Conservation (phyloP, 2,113 vertebrate species). For the Psephotus haematonotus region DNA sequence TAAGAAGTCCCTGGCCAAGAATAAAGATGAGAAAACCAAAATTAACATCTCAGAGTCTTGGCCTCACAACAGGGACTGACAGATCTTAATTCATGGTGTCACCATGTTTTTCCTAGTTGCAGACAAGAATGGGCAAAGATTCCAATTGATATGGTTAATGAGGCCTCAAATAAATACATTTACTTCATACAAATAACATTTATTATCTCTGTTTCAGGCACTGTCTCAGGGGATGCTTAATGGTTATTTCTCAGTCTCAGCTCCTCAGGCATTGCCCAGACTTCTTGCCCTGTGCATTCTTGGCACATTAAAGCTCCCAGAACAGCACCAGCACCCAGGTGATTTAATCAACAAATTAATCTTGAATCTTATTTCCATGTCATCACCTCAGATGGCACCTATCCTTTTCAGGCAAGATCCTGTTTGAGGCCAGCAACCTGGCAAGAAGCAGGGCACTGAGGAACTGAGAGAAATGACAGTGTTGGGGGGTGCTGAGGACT, state of each 20-base stretch:
- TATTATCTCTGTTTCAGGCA: background rate
- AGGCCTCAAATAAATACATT: background rate
- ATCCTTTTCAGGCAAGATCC: background rate
- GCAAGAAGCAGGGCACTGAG: background rate
- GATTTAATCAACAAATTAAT: background rate
- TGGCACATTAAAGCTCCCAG: background rate
- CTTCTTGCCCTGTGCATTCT: background rate
- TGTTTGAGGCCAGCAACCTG: background rate
- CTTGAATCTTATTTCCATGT: background rate
- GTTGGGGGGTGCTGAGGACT: background rate
- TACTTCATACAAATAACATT: background rate
- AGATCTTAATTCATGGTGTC: accelerated
- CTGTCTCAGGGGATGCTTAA: background rate
- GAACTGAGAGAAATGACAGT: background rate
- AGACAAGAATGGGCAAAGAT: background rate
- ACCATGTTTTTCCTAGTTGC: background rate
- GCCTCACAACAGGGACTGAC: background rate
- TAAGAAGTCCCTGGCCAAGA: background rate
- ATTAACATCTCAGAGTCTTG: background rate
- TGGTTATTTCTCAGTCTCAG: accelerated
- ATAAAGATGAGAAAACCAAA: background rate
- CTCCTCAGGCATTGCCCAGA: background rate
- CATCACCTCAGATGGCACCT: background rate
- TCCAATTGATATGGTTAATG: background rate
- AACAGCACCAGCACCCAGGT: background rate